Conservation (phyloP, 2,797 vertebrate species). For the Antrozous pallidus region DNA sequence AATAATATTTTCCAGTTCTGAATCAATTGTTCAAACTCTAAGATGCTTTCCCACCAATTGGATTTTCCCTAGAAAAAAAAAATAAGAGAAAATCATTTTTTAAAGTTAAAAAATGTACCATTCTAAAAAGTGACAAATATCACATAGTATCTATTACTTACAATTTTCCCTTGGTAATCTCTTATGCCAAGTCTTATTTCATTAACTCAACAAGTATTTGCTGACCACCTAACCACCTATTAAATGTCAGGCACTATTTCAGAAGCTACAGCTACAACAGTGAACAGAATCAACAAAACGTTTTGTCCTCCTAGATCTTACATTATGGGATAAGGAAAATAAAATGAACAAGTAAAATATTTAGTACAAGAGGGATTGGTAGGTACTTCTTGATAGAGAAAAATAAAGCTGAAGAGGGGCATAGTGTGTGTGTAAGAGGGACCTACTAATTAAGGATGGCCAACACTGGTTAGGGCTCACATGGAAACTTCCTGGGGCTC, state of each 20-base stretch:
- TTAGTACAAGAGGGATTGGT: not conserved
- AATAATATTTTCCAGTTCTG: conserved; percentile 79
- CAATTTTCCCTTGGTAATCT: conserved; percentile 8
- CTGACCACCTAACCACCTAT: not conserved
- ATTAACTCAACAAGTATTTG: conserved; percentile 13
- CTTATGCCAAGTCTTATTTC: not conserved
- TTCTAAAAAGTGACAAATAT: not conserved
- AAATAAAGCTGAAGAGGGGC: not conserved
- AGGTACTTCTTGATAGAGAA: conserved; percentile 15
- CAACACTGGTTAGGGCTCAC: not conserved
- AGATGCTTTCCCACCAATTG: conserved; percentile 93
- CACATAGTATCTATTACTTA: not conserved
- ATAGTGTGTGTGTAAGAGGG: not conserved
- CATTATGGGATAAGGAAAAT: not conserved
- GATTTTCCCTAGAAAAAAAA: conserved; percentile 90
- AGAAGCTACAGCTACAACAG: not conserved
- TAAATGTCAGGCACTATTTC: not conserved
- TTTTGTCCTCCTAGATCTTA: not conserved
- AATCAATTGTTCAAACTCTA: conserved; percentile 62
- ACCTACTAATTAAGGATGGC: not conserved
- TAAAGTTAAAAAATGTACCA: conserved; percentile 4
- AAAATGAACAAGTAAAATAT: not conserved
- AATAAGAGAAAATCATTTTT: conserved; percentile 51
- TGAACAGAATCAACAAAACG: not conserved
- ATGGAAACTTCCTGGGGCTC: not conserved